Base-by-base conservation (phyloP, 2,113 vertebrate species). In the Murina feae region DNA sequence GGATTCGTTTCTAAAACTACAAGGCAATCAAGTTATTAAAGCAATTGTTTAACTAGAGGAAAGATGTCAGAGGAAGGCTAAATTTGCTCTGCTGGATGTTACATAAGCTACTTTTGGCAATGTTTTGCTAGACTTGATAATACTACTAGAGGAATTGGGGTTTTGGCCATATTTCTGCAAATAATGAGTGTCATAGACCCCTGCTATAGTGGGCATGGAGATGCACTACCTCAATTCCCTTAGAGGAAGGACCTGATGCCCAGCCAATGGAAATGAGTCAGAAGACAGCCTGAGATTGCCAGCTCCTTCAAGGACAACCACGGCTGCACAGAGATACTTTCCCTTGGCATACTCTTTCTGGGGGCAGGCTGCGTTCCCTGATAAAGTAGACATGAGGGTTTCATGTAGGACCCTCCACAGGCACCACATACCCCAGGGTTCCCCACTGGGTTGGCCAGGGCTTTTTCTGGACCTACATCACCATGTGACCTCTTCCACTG, bases 21-120 rank as follows among this genome's bases (percentile, higher is more conserved):
- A 91, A 89, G 63, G 42, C 44, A 71, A 82, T 42, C 51, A 91
- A 66, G 18, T 72, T 89, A 92, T 60, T 69, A 89, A 95, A 86
- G 65, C 21, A 74, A 39, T 78, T 90, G 18, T 85, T 89, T 90
- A 80, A 63, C 35, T 72, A 49, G 14, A 95, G 20, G 14, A 90
- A 86, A 55, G 55, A 89, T 58, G n/a, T 25, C 2, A 93, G 37
- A 90, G 8, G 14, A 30, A 85, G 39, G 58, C 37, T 87, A 90
- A 89, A 69, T 71, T 51, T 49, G 35, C 44, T 90, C 87, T 92
- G 78, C 69, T 72, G 49, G 9, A 12, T 49, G 6, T 55, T 90
- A 58, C 4, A 20, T 86, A 68, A 93, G 5, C 49, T 86, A 66
- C 39, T 86, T 82, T 16, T 44, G 35, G 83, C 76, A 63, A 72